Evolutionary conservation across 2,797 vertebrate species (phyloP).

Genomic region (Galago senegalensis): DNA sequence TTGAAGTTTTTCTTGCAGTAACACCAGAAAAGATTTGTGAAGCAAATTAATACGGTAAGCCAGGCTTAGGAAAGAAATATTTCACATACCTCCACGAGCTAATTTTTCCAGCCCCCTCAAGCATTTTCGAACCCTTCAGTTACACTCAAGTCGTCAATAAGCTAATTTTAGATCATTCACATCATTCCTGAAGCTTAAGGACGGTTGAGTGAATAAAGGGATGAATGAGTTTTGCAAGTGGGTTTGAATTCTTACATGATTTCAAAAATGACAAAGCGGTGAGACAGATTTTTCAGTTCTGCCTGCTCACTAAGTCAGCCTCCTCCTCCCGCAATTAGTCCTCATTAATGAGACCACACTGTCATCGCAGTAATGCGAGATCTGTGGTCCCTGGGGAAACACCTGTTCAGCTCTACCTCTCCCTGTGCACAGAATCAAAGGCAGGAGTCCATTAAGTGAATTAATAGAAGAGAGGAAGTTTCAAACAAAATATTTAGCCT

Average conservation of each 20-base stretch:
- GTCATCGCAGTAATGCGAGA: neutral
- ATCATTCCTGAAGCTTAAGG: conserved; percentile 54
- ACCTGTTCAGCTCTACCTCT: conserved; percentile 17
- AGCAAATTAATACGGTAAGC: neutral
- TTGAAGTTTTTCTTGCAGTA: neutral
- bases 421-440: conserved; percentile 68
- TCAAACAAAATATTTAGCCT: conserved; percentile 77
- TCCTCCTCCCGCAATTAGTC: conserved; percentile 42
- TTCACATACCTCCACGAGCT: neutral
- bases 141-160: conserved; percentile 55
- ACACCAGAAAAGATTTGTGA: conserved; percentile 24
- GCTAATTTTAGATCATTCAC: conserved; percentile 62
- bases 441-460: conserved; percentile 78
- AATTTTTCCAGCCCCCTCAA: conserved; percentile 9
- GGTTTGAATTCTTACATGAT: neutral
- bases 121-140: conserved; percentile 32
- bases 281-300: neutral
- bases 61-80: conserved; percentile 19
- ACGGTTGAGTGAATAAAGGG: conserved; percentile 6
- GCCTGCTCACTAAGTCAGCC: neutral
- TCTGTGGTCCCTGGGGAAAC: conserved; percentile 4
- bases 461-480: conserved; percentile 65
- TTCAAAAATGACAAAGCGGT: neutral
- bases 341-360: conserved; percentile 54
- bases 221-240: neutral